These are phyloP conservation scores for Trissolcus basalis DNA, from an alignment of 1,140 invertebrate species.

Conservation along the genomic window DNA sequence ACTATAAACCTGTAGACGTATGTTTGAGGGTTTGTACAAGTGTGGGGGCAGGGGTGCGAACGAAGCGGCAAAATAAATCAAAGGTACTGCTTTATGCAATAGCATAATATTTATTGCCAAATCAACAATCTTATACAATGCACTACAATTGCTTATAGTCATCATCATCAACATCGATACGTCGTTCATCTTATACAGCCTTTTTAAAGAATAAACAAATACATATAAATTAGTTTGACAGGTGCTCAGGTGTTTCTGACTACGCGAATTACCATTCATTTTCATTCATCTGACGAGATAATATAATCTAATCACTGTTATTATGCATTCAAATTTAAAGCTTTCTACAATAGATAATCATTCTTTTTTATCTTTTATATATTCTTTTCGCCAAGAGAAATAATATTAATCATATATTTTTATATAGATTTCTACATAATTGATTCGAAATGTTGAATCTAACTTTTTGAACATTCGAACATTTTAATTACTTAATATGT, in stretches of 20 bases:
- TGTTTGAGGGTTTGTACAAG: slow-evolving; percentile 14
- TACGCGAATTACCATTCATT: slow-evolving; percentile 59
- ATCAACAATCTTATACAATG: slow-evolving; percentile 68
- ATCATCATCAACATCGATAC: slow-evolving; percentile 65
- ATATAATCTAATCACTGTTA: slow-evolving; percentile 36
- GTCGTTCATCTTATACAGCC: slow-evolving; percentile 52
- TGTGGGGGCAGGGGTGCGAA: slow-evolving; percentile 56
- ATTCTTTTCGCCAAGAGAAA: too few relatives aligned
- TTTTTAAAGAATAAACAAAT: slow-evolving; percentile 54
- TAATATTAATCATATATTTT: too few relatives aligned
- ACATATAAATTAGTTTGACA: slow-evolving; percentile 54
- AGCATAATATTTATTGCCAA: slow-evolving; percentile 75
- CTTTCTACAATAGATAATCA: slow-evolving; percentile 18
- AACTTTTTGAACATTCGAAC: not conserved
- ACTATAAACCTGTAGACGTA: slow-evolving; percentile 11
- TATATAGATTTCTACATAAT: slow-evolving; percentile 23
- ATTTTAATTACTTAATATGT: too few relatives aligned
- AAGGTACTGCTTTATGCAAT: slow-evolving; percentile 72
- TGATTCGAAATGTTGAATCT: not conserved
- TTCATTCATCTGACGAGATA: slow-evolving; percentile 38
- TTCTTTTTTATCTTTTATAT: slow-evolving; percentile 14
- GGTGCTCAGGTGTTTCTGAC: slow-evolving; percentile 18
- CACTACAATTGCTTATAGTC: slow-evolving; percentile 69
- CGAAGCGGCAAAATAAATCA: slow-evolving; percentile 74
- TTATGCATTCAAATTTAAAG: slow-evolving; percentile 25